Evolutionary conservation across 2,113 vertebrate species (phyloP), one percentile per base, ranked within the genome.

Genomic region (Pseudolaguvia tuberculata): DNA sequence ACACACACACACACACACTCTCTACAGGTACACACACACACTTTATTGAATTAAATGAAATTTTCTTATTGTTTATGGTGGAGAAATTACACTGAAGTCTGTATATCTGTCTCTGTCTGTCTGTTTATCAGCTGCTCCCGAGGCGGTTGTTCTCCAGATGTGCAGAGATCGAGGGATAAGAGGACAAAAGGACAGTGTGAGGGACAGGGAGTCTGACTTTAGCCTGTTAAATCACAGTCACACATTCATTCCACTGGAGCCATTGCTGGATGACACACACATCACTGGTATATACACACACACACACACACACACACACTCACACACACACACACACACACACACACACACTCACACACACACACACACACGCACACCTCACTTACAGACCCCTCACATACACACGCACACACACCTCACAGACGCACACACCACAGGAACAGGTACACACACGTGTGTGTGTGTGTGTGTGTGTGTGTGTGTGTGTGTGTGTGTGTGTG

Each of bases 91-190:
- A 35, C 31, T 35, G 31, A 3, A 3, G 31, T 35, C 31, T 35
- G 31, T 35, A 3, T 35, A 4, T 35, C 31, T 35, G 31, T 35
- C 31, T 71, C 9, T 35, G 10, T 12, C 2, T 47, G 25, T 50
- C 35, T 42, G 15, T 58, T 3, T 52, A n/a, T 25, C 31, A 79
- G 77, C 55, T 47, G 55, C 14, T 56, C 61, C 81, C 11, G 78
- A 78, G 78, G 78, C 31, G 31, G 66, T 82, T 17, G 77, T 75
- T 7, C 61, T 80, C 5, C 66, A 80, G 47, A 35, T 82, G 61
- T 80, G 72, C 56, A 61, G 78, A 73, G 77, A 82, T 57, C 56
- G 45, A 20, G 71, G 62, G 72, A 27, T 17, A 35, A 69, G 27
- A 51, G 65, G 56, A 20, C 61, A 67, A 35, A 9, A 3, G 45